phyloP scores from a whole-genome alignment of 2,113 vertebrate species.

The Columba livia region DNA sequence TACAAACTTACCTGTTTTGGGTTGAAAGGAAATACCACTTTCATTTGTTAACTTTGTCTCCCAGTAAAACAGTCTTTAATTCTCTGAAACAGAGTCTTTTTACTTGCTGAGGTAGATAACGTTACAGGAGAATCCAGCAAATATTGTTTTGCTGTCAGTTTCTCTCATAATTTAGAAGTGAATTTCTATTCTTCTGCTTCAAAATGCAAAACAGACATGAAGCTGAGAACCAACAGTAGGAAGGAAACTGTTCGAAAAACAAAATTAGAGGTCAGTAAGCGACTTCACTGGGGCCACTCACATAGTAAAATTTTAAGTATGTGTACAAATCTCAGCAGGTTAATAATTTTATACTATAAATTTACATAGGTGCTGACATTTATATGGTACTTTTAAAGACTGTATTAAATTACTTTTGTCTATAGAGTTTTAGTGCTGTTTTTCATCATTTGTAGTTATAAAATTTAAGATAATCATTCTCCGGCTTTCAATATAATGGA shows the following conservation, averaged over 20 bases:
- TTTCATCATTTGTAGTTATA: constrained; percentile 45
- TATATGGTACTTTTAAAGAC: constrained; percentile 51
- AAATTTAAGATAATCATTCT: constrained; percentile 17
- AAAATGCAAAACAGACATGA: not conserved
- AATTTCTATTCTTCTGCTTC: not conserved
- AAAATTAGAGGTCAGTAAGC: not conserved
- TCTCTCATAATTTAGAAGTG: not conserved
- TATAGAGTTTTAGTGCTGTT: not conserved
- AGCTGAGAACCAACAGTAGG: not conserved
- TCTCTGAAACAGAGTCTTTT: not conserved
- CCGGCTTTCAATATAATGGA: not conserved
- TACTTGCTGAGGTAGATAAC: not conserved
- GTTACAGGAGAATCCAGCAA: not conserved
- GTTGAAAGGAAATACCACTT: not conserved
- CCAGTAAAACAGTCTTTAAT: not conserved
- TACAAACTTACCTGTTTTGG: not conserved
- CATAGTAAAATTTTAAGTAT: not conserved
- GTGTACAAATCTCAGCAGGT: not conserved
- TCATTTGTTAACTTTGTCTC: not conserved
- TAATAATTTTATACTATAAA: not conserved
- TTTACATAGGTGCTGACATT: constrained; percentile 33
- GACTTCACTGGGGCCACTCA: not conserved
- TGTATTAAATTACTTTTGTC: constrained; percentile 19
- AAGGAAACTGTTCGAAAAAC: not conserved
- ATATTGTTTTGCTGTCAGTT: not conserved